These are phyloP conservation scores for Theonella swinhoei DNA, from an alignment of 37 sponge, comb jelly and placozoan species.

Conservation along the genomic window DNA sequence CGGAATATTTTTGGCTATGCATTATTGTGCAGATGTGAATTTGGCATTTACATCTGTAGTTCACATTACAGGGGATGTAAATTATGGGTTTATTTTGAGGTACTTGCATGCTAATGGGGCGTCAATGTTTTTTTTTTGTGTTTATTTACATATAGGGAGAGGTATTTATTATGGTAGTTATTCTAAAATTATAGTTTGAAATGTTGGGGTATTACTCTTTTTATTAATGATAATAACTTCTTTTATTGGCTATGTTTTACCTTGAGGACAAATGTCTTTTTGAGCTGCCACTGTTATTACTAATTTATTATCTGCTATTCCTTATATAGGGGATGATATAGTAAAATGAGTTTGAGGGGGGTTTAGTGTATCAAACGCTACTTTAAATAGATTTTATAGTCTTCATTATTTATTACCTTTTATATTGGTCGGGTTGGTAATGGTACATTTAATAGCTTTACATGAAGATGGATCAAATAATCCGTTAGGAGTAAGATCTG, in stretches of 20 bases:
- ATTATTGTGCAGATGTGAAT: constrained; percentile 77
- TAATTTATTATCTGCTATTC: constrained; percentile 80
- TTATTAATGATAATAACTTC: constrained; percentile 80
- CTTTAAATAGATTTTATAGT: constrained; percentile 83
- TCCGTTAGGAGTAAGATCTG: constrained; percentile 57
- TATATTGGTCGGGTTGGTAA: constrained; percentile 54
- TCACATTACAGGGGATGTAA: constrained; percentile 64
- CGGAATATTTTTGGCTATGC: constrained; percentile 84
- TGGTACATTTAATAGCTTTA: constrained; percentile 70
- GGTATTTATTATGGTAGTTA: constrained; percentile 78
- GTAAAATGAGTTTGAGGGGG: constrained; percentile 77
- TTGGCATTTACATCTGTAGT: constrained; percentile 75
- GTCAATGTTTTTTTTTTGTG: constrained; percentile 83
- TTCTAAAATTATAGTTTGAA: constrained; percentile 61
- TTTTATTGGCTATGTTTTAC: constrained; percentile 85
- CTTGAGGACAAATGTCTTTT: constrained; percentile 89
- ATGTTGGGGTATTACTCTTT: constrained; percentile 75
- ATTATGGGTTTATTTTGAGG: constrained; percentile 69
- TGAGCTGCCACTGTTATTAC: constrained; percentile 85
- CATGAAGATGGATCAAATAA: constrained; percentile 75
- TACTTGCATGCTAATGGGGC: constrained; percentile 83
- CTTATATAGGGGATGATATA: constrained; percentile 79
- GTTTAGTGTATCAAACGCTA: constrained; percentile 77
- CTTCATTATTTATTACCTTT: constrained; percentile 86
- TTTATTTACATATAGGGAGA: constrained; percentile 80